Evolutionary conservation across 2,888 invertebrate genomes (phyloP).

Genomic region (Chymomyza procnemis): DNA sequence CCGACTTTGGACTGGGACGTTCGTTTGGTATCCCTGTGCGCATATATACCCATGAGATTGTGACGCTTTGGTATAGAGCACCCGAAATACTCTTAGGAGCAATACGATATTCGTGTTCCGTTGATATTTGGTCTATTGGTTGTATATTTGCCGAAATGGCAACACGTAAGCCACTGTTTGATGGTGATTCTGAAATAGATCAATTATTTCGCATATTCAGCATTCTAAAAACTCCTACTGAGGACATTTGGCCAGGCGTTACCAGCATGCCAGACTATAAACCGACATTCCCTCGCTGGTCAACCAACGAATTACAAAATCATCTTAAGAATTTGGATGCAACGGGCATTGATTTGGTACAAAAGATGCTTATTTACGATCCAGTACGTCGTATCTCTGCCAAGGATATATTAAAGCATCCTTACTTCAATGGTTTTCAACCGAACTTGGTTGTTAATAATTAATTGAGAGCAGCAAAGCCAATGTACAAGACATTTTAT

Average conservation of each 20-base stretch:
- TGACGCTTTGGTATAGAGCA: constrained; percentile 98
- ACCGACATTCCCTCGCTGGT: constrained; percentile 96
- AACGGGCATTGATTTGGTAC: constrained; percentile 88
- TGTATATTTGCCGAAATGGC: constrained; percentile 99
- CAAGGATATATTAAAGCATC: constrained; percentile 88
- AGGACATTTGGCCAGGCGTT: constrained; percentile 97
- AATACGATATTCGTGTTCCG: constrained; percentile 92
- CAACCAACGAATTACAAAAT: constrained; percentile 86
- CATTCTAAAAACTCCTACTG: constrained; percentile 95
- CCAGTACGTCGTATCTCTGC: constrained; percentile 93
- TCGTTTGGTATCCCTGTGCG: constrained; percentile 97
- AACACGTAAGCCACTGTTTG: constrained; percentile 94
- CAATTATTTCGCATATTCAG: constrained; percentile 98
- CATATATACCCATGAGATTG: constrained; percentile 96
- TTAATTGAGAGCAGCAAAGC: background rate
- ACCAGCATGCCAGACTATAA: constrained; percentile 95
- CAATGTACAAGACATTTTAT: too few species aligned
- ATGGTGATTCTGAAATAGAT: constrained; percentile 99
- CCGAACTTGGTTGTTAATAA: constrained; percentile 30
- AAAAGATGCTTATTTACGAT: constrained; percentile 94
- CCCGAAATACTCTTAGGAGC: constrained; percentile 96
- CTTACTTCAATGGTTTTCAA: constrained; percentile 89
- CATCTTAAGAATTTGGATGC: constrained; percentile 87
- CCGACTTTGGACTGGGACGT: constrained; percentile 97
- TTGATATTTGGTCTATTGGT: constrained; percentile 98